Conservation (phyloP, 2,797 vertebrate genomes). For the Hafferia zeledoni region DNA sequence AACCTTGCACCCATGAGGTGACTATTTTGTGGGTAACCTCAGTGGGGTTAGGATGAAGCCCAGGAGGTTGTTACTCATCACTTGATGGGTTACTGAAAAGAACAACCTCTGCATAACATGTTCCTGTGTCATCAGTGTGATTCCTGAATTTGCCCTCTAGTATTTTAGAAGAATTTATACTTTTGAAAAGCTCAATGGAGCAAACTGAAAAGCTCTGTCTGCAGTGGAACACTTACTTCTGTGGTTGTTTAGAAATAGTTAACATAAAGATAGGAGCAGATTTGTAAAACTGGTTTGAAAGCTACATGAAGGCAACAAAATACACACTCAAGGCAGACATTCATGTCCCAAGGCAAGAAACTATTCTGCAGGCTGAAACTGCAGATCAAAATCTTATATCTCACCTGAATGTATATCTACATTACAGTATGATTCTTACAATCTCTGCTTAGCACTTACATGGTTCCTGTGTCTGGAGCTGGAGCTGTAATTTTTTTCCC, state of each 20-base stretch:
- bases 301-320: neutral
- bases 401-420: neutral
- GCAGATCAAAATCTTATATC: neutral
- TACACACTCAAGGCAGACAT: neutral
- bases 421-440: neutral
- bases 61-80: slow-evolving; percentile 21
- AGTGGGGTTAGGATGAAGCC: neutral
- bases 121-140: neutral
- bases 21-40: neutral
- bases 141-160: neutral
- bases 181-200: neutral
- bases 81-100: neutral
- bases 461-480: neutral
- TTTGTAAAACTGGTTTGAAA: neutral
- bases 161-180: neutral
- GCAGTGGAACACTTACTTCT: neutral
- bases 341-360: neutral
- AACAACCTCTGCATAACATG: neutral
- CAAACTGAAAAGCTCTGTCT: neutral
- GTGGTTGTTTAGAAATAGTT: neutral
- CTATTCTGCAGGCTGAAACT: neutral
- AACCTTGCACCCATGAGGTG: neutral
- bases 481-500: neutral
- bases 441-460: neutral
- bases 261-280: neutral